Percentiles rank a stretch among this genome's conserved stretches.
Evolutionary conservation across 1,140 invertebrate genomes (phyloP).

Genomic region (Drosophila insularis): DNA sequence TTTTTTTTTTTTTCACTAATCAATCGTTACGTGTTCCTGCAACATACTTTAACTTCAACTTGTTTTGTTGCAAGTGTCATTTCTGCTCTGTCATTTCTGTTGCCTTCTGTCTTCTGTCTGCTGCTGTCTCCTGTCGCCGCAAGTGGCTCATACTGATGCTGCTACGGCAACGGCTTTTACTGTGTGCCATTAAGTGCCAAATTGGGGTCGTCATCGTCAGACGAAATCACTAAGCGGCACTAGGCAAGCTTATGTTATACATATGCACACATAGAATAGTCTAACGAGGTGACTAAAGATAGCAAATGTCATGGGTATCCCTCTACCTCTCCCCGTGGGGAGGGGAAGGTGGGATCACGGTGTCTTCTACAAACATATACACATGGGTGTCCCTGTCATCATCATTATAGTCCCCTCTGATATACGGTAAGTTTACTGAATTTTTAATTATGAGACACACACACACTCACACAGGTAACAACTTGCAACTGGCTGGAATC

Average conservation of each 20-base stretch:
- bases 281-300: neutral
- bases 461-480: neutral
- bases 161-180: neutral
- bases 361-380: no score
- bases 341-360: no score
- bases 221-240: neutral
- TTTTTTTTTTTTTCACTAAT: neutral
- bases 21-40: neutral
- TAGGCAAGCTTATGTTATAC: neutral
- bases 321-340: neutral
- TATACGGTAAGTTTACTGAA: neutral
- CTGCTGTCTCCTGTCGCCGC: neutral
- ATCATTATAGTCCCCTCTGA: neutral
- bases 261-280: slow-evolving; percentile 3
- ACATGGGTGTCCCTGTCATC: neutral
- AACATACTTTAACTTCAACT: neutral
- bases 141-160: neutral
- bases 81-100: neutral
- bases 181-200: neutral
- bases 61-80: slow-evolving; percentile 2
- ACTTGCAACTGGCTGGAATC: neutral
- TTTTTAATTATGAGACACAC: neutral
- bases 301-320: neutral
- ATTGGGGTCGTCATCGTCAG: slow-evolving; percentile 2
- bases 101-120: neutral